phyloP scores from a whole-genome alignment of 1,140 invertebrate species.

The Monochamus saltuarius region DNA sequence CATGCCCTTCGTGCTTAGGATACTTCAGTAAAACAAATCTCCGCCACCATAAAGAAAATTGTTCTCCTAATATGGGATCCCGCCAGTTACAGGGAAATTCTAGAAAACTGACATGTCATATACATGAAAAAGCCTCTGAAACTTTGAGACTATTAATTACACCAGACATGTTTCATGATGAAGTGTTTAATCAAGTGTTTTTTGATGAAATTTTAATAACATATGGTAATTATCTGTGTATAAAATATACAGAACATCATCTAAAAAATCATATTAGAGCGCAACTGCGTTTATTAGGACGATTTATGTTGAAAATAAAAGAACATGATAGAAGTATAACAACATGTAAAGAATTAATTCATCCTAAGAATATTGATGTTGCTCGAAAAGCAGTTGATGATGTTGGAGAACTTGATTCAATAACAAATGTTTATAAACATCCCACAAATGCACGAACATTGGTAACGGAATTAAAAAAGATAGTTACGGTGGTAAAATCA shows the following conservation, averaged over 20 bases:
- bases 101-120: neutral
- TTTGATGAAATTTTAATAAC: constrained; percentile 9
- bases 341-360: constrained; percentile 3
- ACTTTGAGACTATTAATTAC: neutral
- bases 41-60: constrained; percentile 1
- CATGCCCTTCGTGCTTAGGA: constrained; percentile 3
- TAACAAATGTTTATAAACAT: neutral
- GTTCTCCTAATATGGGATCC: constrained; percentile 1
- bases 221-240: constrained; percentile 2
- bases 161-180: neutral
- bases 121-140: constrained; percentile 1
- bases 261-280: constrained; percentile 4
- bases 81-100: neutral
- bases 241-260: constrained; percentile 4
- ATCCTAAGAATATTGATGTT: neutral
- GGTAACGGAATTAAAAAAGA: neutral
- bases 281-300: constrained; percentile 2
- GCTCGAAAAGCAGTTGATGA: constrained; percentile 1
- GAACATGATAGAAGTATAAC: neutral
- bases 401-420: neutral
- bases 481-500: neutral
- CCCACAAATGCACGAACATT: constrained; percentile 2
- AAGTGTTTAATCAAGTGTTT: neutral
- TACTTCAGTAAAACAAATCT: constrained; percentile 5
- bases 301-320: constrained; percentile 5